A percentile compares a stretch with the other conserved stretches of the same genome.
These are phyloP conservation scores for Spinus olivaceus DNA, from an alignment of 2,797 vertebrate species.

Conservation along the genomic window DNA sequence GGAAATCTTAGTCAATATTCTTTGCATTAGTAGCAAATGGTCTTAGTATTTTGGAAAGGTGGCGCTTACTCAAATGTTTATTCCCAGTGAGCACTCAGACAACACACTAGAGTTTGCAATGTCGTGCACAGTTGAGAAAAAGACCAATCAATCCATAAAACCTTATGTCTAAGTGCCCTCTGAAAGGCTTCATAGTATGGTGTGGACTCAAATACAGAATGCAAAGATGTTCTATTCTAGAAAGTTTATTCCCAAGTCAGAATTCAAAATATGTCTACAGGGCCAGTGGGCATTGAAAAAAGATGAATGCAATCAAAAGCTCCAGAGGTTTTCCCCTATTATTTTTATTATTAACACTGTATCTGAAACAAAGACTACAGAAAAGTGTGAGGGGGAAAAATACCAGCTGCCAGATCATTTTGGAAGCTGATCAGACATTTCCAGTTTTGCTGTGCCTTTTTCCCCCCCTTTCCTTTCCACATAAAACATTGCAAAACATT, in stretches of 20 bases:
- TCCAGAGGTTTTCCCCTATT: neutral
- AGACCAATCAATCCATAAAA: neutral
- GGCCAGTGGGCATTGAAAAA: neutral
- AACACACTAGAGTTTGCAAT: neutral
- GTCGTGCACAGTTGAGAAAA: neutral
- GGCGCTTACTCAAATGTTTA: neutral
- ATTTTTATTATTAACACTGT: neutral
- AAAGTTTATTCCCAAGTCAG: neutral
- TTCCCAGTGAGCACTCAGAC: neutral
- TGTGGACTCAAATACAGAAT: neutral
- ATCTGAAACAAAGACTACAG: neutral
- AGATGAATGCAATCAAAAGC: neutral
- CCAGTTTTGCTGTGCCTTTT: neutral
- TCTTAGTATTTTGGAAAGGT: neutral
- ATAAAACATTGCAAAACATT: neutral
- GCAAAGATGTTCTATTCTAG: neutral
- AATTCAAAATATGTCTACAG: neutral
- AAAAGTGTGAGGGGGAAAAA: neutral
- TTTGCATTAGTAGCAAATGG: neutral
- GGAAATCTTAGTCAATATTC: neutral
- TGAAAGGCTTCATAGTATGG: neutral
- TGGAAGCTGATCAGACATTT: constrained; percentile 14
- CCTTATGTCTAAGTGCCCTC: neutral
- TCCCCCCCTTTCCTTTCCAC: neutral
- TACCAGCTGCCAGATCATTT: neutral